A percentile compares a stretch with the other conserved stretches of the same genome.
Evolutionary conservation across 2,888 invertebrate genomes (phyloP).

Genomic region (Nephrotoma appendiculata): DNA sequence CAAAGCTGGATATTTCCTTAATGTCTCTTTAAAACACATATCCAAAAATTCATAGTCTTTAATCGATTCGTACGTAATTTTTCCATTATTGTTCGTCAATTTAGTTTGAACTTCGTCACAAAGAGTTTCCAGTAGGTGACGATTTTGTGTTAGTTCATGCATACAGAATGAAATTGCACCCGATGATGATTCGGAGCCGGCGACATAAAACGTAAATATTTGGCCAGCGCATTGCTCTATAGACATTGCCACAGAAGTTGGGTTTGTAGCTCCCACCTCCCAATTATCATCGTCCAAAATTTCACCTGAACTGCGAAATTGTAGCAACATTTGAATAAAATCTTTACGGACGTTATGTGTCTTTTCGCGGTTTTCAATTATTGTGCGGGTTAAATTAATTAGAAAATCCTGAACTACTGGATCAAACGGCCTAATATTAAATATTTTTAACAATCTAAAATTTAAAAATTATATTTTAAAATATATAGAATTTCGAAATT

Average conservation of each 20-base stretch:
- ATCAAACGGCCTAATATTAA: constrained; percentile 14
- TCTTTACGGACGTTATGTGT: constrained; percentile 31
- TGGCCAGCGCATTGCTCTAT: constrained; percentile 28
- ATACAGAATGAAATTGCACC: constrained; percentile 28
- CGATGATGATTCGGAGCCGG: constrained; percentile 34
- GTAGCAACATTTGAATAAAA: constrained; percentile 33
- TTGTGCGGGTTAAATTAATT: constrained; percentile 26
- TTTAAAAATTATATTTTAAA: background rate
- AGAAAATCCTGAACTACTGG: constrained; percentile 20
- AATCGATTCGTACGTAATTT: constrained; percentile 29
- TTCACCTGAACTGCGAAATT: constrained; percentile 29
- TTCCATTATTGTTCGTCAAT: constrained; percentile 18
- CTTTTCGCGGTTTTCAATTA: constrained; percentile 30
- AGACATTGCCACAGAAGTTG: constrained; percentile 22
- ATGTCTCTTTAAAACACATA: constrained; percentile 25
- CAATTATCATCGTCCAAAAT: constrained; percentile 23
- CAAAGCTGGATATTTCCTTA: constrained; percentile 33
- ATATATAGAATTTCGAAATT: background rate
- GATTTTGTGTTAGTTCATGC: constrained; percentile 32
- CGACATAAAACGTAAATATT: constrained; percentile 31
- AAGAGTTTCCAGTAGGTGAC: constrained; percentile 25
- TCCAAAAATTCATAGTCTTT: constrained; percentile 33
- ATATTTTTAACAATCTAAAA: constrained; percentile 12
- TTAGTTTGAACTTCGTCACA: constrained; percentile 26
- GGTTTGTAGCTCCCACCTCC: constrained; percentile 17